A percentile compares a stretch with the other conserved stretches of the same genome.
phyloP scores from a whole-genome alignment of 2,113 vertebrate species.

The Serilophus lunatus region DNA sequence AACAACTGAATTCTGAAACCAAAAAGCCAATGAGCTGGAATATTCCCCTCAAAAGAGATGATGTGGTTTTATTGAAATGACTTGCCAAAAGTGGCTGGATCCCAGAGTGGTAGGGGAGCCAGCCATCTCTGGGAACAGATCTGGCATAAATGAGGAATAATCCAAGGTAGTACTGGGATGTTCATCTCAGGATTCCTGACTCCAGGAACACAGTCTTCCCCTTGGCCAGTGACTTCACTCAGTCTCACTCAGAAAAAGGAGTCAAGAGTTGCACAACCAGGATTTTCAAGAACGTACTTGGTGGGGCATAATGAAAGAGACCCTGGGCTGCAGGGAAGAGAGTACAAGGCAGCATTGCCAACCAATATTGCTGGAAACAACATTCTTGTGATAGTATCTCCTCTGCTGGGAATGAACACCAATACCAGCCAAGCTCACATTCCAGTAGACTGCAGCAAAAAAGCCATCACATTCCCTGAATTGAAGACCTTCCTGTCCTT shows the following conservation, averaged over 20 bases:
- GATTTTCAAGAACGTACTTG: background rate
- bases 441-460: background rate
- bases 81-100: conserved; percentile 13
- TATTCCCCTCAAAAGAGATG: conserved; percentile 29
- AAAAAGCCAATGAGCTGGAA: conserved; percentile 40
- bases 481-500: background rate
- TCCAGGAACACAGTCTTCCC: background rate
- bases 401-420: background rate
- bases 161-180: background rate
- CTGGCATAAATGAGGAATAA: conserved; percentile 9
- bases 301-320: background rate
- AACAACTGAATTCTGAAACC: conserved; percentile 53
- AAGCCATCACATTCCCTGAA: background rate
- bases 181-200: background rate
- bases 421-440: background rate
- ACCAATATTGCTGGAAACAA: background rate
- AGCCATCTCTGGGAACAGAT: conserved; percentile 15
- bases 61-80: background rate
- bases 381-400: background rate
- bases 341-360: background rate
- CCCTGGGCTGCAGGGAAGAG: background rate
- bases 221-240: background rate
- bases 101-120: background rate
- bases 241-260: background rate
- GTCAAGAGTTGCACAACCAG: background rate